phyloP scores from a whole-genome alignment of 2,797 vertebrate genomes.

The Typhlichthys eigenmanni region DNA sequence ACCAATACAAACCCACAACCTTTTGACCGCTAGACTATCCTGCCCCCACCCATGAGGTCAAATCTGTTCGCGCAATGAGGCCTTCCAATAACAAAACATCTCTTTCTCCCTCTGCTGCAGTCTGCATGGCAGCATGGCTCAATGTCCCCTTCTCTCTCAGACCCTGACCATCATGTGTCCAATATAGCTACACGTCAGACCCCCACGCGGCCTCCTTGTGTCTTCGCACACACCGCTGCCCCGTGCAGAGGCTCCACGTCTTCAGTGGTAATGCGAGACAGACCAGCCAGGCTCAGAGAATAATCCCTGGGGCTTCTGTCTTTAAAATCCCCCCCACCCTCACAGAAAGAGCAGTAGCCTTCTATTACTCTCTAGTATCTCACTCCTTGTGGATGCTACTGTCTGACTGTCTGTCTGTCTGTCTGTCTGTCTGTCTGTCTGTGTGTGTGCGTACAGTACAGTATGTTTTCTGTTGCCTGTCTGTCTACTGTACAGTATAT shows the following conservation, averaged over 20 bases:
- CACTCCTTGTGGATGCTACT: constrained; percentile 11
- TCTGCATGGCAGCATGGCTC: constrained; percentile 4
- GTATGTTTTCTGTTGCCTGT: too few species aligned
- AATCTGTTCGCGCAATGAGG: too few species aligned
- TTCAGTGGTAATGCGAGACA: constrained; percentile 31
- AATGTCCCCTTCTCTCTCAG: neutral
- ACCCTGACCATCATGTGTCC: too few species aligned
- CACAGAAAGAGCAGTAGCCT: constrained; percentile 24
- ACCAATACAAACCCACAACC: too few species aligned
- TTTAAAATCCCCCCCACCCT: constrained; percentile 29
- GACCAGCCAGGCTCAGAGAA: constrained; percentile 26
- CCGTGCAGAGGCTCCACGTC: constrained; percentile 21
- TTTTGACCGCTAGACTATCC: too few species aligned
- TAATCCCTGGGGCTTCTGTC: constrained; percentile 22
- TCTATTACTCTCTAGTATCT: constrained; percentile 19
- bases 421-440: neutral
- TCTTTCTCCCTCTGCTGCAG: constrained; percentile 10
- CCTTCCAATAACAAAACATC: constrained; percentile 11
- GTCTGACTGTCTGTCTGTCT: neutral
- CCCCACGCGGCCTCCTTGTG: neutral
- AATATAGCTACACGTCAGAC: too few species aligned
- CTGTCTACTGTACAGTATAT: too few species aligned
- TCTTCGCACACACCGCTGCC: neutral
- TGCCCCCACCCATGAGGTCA: too few species aligned
- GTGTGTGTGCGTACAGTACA: too few species aligned